These are phyloP conservation scores for Macropus fuliginosus DNA, from an alignment of 2,797 vertebrate species.

Conservation along the genomic window DNA sequence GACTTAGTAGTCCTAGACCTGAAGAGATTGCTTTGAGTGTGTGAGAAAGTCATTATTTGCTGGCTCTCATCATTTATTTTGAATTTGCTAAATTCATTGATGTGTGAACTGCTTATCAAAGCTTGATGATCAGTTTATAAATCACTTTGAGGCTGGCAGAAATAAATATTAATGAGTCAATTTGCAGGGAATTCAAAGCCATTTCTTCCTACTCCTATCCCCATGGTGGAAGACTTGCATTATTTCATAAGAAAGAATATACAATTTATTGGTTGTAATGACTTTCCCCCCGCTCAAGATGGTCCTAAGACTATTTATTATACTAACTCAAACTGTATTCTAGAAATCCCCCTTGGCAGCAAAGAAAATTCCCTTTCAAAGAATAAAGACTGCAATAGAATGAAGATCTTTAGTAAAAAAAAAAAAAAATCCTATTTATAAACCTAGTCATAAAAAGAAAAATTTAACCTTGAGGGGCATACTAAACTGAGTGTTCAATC, in stretches of 20 bases:
- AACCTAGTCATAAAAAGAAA: neutral
- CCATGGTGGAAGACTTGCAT: slow-evolving; percentile 22
- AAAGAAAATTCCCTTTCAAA: slow-evolving; percentile 47
- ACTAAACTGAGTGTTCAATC: neutral
- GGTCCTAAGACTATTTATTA: slow-evolving; percentile 31
- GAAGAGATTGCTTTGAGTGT: slow-evolving; percentile 56
- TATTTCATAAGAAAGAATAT: slow-evolving; percentile 63
- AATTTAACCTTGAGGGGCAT: neutral
- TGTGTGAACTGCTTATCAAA: slow-evolving; percentile 83
- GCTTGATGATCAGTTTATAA: slow-evolving; percentile 80
- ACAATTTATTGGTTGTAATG: slow-evolving; percentile 61
- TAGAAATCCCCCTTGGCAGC: slow-evolving; percentile 26
- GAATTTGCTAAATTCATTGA: slow-evolving; percentile 77
- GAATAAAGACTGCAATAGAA: neutral
- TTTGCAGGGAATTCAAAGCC: slow-evolving; percentile 74
- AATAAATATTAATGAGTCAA: slow-evolving; percentile 82
- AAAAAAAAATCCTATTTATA: neutral
- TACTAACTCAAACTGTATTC: slow-evolving; percentile 27
- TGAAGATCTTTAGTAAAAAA: slow-evolving; percentile 28
- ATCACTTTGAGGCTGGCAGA: slow-evolving; percentile 79
- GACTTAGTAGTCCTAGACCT: slow-evolving; percentile 66
- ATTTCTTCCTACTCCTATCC: slow-evolving; percentile 54
- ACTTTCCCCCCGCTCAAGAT: slow-evolving; percentile 41
- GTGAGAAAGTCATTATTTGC: slow-evolving; percentile 72
- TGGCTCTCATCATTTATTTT: slow-evolving; percentile 70